Evolutionary conservation across 2,113 vertebrate species (phyloP).

Genomic region (Perca schrenkii): DNA sequence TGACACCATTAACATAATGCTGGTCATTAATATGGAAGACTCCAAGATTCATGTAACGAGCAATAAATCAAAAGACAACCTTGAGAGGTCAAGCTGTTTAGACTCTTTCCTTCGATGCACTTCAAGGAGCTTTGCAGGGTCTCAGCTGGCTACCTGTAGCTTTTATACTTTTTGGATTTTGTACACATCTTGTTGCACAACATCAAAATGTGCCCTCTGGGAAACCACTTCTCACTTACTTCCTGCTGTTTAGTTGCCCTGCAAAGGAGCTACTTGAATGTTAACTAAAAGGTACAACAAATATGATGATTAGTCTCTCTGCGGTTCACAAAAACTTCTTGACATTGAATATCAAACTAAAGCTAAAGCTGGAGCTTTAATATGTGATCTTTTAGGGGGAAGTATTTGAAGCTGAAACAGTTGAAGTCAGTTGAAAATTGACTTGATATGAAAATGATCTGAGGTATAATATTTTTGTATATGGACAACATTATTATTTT

Average conservation of each 20-base stretch:
- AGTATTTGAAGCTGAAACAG: neutral
- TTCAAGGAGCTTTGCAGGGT: slow-evolving; percentile 22
- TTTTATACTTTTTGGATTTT: neutral
- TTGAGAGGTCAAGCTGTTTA: slow-evolving; percentile 36
- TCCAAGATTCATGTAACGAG: slow-evolving; percentile 19
- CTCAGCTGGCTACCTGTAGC: slow-evolving; percentile 34
- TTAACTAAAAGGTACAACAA: neutral
- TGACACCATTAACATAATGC: slow-evolving; percentile 48
- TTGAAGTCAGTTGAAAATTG: neutral
- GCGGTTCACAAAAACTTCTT: neutral
- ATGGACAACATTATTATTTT: neutral
- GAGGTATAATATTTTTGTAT: neutral
- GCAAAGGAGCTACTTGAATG: neutral
- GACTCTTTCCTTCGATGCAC: slow-evolving; percentile 20
- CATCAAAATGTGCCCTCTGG: slow-evolving; percentile 1
- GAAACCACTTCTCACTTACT: neutral
- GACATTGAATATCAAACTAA: neutral
- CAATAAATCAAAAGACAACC: slow-evolving; percentile 52
- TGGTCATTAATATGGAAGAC: slow-evolving; percentile 58
- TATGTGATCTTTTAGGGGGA: neutral
- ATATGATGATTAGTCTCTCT: neutral
- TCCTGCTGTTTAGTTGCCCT: neutral
- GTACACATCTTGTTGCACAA: slow-evolving; percentile 1
- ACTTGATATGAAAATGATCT: neutral
- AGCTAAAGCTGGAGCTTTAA: neutral